Base-by-base conservation (phyloP, 2,113 vertebrate genomes). In the Laterallus jamaicensis region DNA sequence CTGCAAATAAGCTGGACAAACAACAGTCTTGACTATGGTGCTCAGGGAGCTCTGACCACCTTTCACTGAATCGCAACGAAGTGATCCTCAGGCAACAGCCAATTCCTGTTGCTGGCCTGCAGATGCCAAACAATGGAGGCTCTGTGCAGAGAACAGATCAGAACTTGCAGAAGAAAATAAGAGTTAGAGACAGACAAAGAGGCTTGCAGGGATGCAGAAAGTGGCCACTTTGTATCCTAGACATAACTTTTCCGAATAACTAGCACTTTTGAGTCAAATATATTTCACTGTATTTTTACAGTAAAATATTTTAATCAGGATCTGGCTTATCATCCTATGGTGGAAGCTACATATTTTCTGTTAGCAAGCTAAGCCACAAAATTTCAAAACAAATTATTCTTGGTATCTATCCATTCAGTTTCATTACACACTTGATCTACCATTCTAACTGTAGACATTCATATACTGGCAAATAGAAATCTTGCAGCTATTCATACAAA, bases 401-500 rank as follows among this genome's bases (percentile, higher is more conserved):
- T 86, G 8, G 1, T 59, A 80, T 77, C 60, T 40, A 50, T 67
- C n/a, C 40, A 79, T 62, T 68, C 55, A 63, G 49, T 77, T 78
- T 93, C 69, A 93, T 32, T 19, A 50, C 52, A 85, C 32, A 29
- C n/a, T 67, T 47, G 9, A 71, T 42, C 37, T 58, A 42, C 12
- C 29, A 76, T 28, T 86, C 47, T 81, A 82, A 78, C 42, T 56
- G n/a, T 2, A 9, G 35, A 52, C 15, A 78, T 12, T 80, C 25
- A 55, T 83, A 37, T 42, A 68, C 6, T 92, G 52, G 49, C 37
- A 92, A 70, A 92, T 4, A 94, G 56, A 93, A 91, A 90, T 82
- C 50, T 35, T 52, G 75, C 35, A 62, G 62, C 28, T 71, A 37
- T 83, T 92, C 99, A 87, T 98, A 99, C 99, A 99, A 97, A 96